phyloP scores from a whole-genome alignment of 1,140 invertebrate genomes.

The Agrilus planipennis region DNA sequence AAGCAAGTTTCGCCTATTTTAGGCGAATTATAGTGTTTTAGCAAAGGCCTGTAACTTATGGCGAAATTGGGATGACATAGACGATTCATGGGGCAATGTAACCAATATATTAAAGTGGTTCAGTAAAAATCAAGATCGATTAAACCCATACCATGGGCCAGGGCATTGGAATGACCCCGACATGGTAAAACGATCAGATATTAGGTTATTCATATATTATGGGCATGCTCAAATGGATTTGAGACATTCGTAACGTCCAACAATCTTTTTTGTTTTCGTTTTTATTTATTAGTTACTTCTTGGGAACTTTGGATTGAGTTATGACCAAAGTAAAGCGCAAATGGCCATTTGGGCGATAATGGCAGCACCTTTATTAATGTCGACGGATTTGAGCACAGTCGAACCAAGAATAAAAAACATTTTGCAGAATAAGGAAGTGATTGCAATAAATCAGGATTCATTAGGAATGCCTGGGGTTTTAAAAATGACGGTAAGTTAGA shows the following conservation, averaged over 20 bases:
- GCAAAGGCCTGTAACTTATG: slow-evolving; percentile 69
- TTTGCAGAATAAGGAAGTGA: slow-evolving; percentile 59
- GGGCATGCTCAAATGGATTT: no score
- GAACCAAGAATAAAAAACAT: slow-evolving; percentile 59
- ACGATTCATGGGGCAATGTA: slow-evolving; percentile 65
- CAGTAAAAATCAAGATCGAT: slow-evolving; percentile 57
- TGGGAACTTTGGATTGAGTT: slow-evolving; percentile 75
- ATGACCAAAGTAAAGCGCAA: slow-evolving; percentile 71
- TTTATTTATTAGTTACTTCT: slow-evolving; percentile 51
- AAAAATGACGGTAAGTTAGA: not conserved
- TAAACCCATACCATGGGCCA: slow-evolving; percentile 62
- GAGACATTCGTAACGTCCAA: no score
- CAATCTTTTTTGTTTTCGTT: slow-evolving; percentile 41
- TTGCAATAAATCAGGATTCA: slow-evolving; percentile 74
- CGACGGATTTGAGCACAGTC: slow-evolving; percentile 67
- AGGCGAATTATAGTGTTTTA: slow-evolving; percentile 60
- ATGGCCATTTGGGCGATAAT: slow-evolving; percentile 86
- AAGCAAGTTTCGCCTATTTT: no score
- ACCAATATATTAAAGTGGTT: slow-evolving; percentile 67
- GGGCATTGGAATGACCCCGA: slow-evolving; percentile 90
- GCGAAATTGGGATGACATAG: slow-evolving; percentile 77
- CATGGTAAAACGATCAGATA: no score
- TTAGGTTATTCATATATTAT: no score
- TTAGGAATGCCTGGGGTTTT: slow-evolving; percentile 37
- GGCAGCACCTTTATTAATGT: slow-evolving; percentile 83